Percentiles rank a stretch among this genome's conserved stretches.
phyloP scores from a whole-genome alignment of 2,888 invertebrate genomes.

The Cotesia congregata region DNA sequence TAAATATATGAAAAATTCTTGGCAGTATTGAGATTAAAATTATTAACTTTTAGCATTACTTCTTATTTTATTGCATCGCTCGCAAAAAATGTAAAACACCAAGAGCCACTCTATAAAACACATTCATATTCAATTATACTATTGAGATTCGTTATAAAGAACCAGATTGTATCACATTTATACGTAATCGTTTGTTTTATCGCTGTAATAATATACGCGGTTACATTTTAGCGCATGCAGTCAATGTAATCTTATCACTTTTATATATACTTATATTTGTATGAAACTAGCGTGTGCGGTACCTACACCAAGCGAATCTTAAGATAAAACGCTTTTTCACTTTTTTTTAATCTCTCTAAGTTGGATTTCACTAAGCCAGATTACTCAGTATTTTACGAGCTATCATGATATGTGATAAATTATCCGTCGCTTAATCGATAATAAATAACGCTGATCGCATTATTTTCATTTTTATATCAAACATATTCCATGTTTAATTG shows the following conservation, averaged over 20 bases:
- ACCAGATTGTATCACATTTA: conserved; percentile 13
- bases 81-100: too few relatives aligned
- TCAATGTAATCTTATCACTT: conserved; percentile 18
- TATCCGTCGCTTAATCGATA: neutral
- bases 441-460: neutral
- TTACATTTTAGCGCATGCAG: conserved; percentile 2
- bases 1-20: neutral
- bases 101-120: too few relatives aligned
- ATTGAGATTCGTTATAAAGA: neutral
- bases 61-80: too few relatives aligned
- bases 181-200: neutral
- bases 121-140: neutral
- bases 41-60: too few relatives aligned
- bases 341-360: neutral
- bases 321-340: conserved; percentile 9
- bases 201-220: conserved; percentile 5
- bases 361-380: neutral
- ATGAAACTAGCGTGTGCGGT: neutral
- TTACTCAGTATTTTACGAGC: conserved; percentile 11
- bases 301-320: neutral
- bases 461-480: neutral
- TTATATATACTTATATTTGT: conserved; percentile 5
- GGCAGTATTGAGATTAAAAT: neutral
- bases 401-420: neutral
- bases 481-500: neutral